These are phyloP conservation scores for Notothenia rossii DNA, from an alignment of 2,113 vertebrate species.

Conservation along the genomic window DNA sequence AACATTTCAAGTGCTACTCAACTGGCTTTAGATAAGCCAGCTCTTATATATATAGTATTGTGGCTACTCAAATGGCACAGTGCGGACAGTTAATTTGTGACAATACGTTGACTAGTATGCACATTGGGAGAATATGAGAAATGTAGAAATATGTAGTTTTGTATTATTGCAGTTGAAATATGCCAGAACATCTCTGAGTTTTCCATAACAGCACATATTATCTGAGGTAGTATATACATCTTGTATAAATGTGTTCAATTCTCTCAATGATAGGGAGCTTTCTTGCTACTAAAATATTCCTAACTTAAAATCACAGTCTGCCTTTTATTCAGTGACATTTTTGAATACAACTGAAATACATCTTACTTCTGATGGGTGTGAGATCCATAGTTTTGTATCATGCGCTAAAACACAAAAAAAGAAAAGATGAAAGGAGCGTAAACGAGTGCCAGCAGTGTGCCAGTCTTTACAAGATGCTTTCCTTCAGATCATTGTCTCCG, in stretches of 20 bases:
- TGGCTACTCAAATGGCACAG: not conserved
- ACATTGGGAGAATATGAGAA: not conserved
- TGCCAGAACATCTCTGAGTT: not conserved
- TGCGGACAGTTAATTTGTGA: not conserved
- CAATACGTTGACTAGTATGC: not conserved
- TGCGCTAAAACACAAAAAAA: slow-evolving; percentile 21
- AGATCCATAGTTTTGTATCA: slow-evolving; percentile 10
- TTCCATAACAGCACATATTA: not conserved
- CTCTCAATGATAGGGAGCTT: slow-evolving; percentile 6
- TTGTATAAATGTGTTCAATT: slow-evolving; percentile 16
- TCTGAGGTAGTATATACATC: slow-evolving; percentile 5
- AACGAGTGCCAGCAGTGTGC: not conserved
- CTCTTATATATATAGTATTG: not conserved
- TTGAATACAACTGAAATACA: slow-evolving; percentile 47
- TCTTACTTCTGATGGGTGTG: slow-evolving; percentile 18
- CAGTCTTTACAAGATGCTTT: slow-evolving; percentile 19
- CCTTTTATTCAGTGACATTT: slow-evolving; percentile 43
- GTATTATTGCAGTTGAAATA: slow-evolving; percentile 3
- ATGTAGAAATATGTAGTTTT: not conserved
- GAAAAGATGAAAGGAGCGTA: slow-evolving; percentile 31
- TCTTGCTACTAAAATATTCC: slow-evolving; percentile 6
- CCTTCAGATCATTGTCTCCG: slow-evolving; percentile 26
- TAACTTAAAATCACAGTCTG: slow-evolving; percentile 37
- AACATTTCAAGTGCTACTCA: too few species aligned
- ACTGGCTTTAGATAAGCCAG: too few species aligned